These are phyloP conservation scores for Pelmatolapia mariae DNA, from an alignment of 2,113 vertebrate species.

Conservation along the genomic window DNA sequence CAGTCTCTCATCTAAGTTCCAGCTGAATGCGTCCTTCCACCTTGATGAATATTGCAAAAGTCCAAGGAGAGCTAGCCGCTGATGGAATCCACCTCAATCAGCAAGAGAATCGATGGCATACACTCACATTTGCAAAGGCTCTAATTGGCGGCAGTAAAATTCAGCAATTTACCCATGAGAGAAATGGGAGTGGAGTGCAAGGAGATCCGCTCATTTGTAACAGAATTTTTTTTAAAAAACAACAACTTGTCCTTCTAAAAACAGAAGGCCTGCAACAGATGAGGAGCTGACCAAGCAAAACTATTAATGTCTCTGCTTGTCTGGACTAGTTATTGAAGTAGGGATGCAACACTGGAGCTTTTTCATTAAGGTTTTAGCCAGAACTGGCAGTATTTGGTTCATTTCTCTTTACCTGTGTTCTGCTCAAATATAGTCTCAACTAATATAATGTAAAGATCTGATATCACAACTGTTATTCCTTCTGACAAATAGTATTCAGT, in stretches of 20 bases:
- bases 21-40: constrained; percentile 33
- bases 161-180: constrained; percentile 45
- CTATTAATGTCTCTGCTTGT: constrained; percentile 24
- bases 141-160: constrained; percentile 65
- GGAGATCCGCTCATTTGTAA: constrained; percentile 37
- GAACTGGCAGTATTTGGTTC: background rate
- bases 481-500: background rate
- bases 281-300: constrained; percentile 5
- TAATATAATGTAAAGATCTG: background rate
- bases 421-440: background rate
- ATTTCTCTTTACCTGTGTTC: background rate
- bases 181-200: background rate
- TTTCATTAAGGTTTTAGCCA: background rate
- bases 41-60: constrained; percentile 69
- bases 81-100: constrained; percentile 58
- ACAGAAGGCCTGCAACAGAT: constrained; percentile 14
- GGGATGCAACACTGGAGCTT: background rate
- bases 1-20: constrained; percentile 27
- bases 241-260: constrained; percentile 28
- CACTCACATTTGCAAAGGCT: constrained; percentile 50
- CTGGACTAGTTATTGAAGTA: background rate
- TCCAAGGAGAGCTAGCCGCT: constrained; percentile 23
- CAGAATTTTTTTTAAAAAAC: background rate
- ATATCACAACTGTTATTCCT: background rate
- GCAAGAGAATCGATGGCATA: constrained; percentile 55